Evolutionary conservation across 2,113 vertebrate genomes (phyloP), one percentile per base, ranked within the genome.

Genomic region (Gadus macrocephalus): DNA sequence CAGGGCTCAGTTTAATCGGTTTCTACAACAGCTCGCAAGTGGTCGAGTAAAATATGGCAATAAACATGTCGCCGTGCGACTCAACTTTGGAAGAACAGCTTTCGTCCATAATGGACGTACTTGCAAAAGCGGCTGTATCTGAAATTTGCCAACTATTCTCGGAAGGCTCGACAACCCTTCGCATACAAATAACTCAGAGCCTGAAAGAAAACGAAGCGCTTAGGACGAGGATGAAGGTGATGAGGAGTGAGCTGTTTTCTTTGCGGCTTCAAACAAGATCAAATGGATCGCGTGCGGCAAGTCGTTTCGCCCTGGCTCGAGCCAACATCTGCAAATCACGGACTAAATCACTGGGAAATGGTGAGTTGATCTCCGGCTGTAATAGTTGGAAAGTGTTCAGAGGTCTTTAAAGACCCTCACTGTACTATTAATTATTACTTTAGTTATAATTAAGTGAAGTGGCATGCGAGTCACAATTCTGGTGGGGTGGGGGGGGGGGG

Each of bases 101-200:
- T 20, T 1, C 85, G 73, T 89, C 89, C 71, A 85, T 90, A 2
- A 91, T 90, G 88, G 88, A 88, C 76, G 86, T 88, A 69, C 80
- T 90, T 72, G 87, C 86, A 59, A 89, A 87, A 14, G 78, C 89
- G 31, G 89, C 90, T 27, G 90, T 86, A 19, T 22, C 62, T 16
- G 90, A 91, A 55, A 91, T 91, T 53, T 74, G 74, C 12, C 85
- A 90, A 78, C 74, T 91, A 15, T 87, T 90, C 75, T 87, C 85
- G 35, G 86, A 88, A 78, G 85, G 70, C 82, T 88, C 86, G 12
- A 42, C 85, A 25, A 76, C 81, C 5, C 74, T 89, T 4, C 81
- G 81, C 2, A 70, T 89, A 20, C 87, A 89, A 53, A 62, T 89
- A 4, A 85, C 61, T 67, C 88, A 88, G 79, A 89, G 87, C 70